Conservation (phyloP, 2,888 invertebrate genomes). For the Plagodis dolabraria region DNA sequence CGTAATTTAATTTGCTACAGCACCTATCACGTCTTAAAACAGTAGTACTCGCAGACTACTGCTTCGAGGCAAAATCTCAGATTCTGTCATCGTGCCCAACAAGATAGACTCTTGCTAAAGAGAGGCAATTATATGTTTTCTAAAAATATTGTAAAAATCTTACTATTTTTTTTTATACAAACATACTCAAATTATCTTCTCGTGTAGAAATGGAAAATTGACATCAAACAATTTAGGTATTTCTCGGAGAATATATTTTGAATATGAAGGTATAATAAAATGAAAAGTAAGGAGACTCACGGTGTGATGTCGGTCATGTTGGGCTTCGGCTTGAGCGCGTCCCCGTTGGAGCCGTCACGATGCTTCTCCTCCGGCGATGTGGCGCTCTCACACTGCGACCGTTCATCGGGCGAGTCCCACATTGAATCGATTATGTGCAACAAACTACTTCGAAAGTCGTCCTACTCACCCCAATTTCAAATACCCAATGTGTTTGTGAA, state of each 20-base stretch:
- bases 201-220: background rate
- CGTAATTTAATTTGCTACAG: too few relatives aligned
- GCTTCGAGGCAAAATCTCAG: too few relatives aligned
- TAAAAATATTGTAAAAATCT: too few relatives aligned
- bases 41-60: too few relatives aligned
- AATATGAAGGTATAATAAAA: background rate
- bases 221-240: background rate
- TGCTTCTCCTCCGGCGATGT: slow-evolving; percentile 65
- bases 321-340: slow-evolving; percentile 79
- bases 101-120: too few relatives aligned
- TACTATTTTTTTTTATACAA: too few relatives aligned
- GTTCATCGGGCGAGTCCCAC: slow-evolving; percentile 86
- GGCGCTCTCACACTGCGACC: slow-evolving; percentile 81
- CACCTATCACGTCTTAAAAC: too few relatives aligned
- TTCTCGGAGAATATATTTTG: background rate
- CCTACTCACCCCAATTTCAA: slow-evolving; percentile 74
- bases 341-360: slow-evolving; percentile 71
- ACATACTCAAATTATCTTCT: too few relatives aligned
- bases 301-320: slow-evolving; percentile 85
- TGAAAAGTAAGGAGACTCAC: slow-evolving; percentile 69
- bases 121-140: too few relatives aligned
- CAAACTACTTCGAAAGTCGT: slow-evolving; percentile 85
- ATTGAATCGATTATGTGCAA: slow-evolving; percentile 86
- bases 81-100: too few relatives aligned
- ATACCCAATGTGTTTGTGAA: slow-evolving; percentile 52